These are phyloP conservation scores for Trachymyrmex cornetzi DNA, from an alignment of 1,140 invertebrate genomes.

Conservation along the genomic window DNA sequence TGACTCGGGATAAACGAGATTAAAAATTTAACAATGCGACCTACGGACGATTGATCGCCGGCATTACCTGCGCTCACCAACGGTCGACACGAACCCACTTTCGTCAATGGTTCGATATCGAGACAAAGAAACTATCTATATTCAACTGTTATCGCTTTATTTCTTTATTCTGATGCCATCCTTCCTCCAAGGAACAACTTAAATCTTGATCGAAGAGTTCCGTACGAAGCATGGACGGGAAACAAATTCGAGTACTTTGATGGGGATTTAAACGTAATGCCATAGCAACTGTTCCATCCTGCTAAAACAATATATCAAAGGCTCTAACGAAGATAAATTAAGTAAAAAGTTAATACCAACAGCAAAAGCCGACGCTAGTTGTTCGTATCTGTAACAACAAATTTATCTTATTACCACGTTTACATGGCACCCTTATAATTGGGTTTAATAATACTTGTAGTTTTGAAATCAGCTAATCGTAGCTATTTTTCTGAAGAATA, in stretches of 20 bases:
- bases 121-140: constrained; percentile 34
- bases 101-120: constrained; percentile 43
- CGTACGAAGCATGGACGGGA: not conserved
- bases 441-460: too few species aligned
- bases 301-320: not conserved
- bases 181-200: not conserved
- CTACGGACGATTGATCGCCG: constrained; percentile 63
- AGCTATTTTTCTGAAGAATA: too few species aligned
- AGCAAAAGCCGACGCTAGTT: too few species aligned
- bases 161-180: constrained; percentile 14
- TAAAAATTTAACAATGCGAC: constrained; percentile 63
- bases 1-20: constrained; percentile 63
- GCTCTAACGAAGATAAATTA: not conserved
- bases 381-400: too few species aligned
- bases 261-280: not conserved
- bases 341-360: too few species aligned
- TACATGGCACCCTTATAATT: too few species aligned
- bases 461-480: too few species aligned
- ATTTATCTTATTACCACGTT: too few species aligned
- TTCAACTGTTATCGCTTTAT: constrained; percentile 22
- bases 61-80: constrained; percentile 41
- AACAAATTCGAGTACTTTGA: not conserved
- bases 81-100: constrained; percentile 48
- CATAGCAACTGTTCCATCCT: too few species aligned
- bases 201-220: not conserved